Conservation (phyloP, 1,140 invertebrate species). For the Hyles vespertilio region DNA sequence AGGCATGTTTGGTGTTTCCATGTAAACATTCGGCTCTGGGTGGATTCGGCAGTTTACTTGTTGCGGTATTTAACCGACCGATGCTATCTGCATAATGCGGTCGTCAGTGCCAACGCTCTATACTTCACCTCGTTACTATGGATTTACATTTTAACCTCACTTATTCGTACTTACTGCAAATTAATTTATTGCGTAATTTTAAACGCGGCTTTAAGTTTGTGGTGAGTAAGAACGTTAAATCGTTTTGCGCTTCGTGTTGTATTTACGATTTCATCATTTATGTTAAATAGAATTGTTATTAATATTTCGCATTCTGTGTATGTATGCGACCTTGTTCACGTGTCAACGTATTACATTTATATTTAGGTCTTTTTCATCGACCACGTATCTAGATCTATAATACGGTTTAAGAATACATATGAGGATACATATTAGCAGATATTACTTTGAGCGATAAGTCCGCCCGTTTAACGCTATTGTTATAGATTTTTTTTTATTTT, state of each 20-base stretch:
- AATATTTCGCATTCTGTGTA: too few relatives aligned
- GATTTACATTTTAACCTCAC: conserved; percentile 54
- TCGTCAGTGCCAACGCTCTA: conserved; percentile 42
- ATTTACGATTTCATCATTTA: too few relatives aligned
- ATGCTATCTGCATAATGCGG: conserved; percentile 68
- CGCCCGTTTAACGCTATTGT: too few relatives aligned
- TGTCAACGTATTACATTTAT: too few relatives aligned
- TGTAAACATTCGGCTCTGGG: conserved; percentile 33
- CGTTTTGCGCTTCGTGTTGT: background rate
- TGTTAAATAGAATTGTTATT: too few relatives aligned
- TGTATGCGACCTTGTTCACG: too few relatives aligned
- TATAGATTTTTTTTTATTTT: too few relatives aligned
- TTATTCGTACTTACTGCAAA: conserved; percentile 40
- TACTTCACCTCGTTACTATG: conserved; percentile 54
- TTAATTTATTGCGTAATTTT: conserved; percentile 37
- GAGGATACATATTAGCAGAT: too few relatives aligned
- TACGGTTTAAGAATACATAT: too few relatives aligned
- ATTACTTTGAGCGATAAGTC: too few relatives aligned
- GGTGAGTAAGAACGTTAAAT: background rate
- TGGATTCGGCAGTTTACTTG: conserved; percentile 53
- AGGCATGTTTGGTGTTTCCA: conserved; percentile 19
- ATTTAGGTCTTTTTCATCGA: too few relatives aligned
- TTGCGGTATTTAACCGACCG: conserved; percentile 61
- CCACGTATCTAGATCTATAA: too few relatives aligned
- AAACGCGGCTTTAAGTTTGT: background rate